A percentile compares a stretch with the other conserved stretches of the same genome.
phyloP scores from a whole-genome alignment of 2,888 invertebrate genomes.

The Tipula unca region DNA sequence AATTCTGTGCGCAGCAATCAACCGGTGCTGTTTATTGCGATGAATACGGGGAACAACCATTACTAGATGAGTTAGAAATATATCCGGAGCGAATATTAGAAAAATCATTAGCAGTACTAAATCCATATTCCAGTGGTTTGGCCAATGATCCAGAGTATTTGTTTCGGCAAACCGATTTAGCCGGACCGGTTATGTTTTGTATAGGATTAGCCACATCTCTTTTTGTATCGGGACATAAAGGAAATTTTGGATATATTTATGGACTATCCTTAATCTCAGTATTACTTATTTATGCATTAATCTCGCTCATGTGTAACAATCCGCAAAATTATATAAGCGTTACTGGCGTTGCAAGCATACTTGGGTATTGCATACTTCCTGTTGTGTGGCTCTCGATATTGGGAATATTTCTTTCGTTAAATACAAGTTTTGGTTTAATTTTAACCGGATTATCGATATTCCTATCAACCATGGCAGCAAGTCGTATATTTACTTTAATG shows the following conservation, averaged over 20 bases:
- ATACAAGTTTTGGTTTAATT: slow-evolving; percentile 58
- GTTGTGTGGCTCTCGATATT: slow-evolving; percentile 79
- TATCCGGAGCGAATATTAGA: slow-evolving; percentile 81
- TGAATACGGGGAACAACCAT: slow-evolving; percentile 67
- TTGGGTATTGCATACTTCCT: slow-evolving; percentile 89
- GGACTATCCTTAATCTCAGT: slow-evolving; percentile 86
- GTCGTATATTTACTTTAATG: slow-evolving; percentile 85
- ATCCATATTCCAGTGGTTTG: slow-evolving; percentile 66
- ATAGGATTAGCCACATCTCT: slow-evolving; percentile 58
- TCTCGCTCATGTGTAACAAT: slow-evolving; percentile 66
- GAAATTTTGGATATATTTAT: slow-evolving; percentile 90
- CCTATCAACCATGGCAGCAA: slow-evolving; percentile 90
- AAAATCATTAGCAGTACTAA: slow-evolving; percentile 81
- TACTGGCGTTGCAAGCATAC: slow-evolving; percentile 72
- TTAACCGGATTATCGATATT: slow-evolving; percentile 61
- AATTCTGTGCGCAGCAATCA: neutral
- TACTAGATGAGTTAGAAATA: slow-evolving; percentile 85
- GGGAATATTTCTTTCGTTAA: slow-evolving; percentile 68
- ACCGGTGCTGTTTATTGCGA: neutral
- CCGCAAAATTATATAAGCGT: slow-evolving; percentile 61
- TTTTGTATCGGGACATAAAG: slow-evolving; percentile 65
- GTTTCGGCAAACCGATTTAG: slow-evolving; percentile 77
- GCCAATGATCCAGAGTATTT: slow-evolving; percentile 68
- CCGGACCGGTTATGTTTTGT: slow-evolving; percentile 88
- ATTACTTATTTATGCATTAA: slow-evolving; percentile 76